Percentiles rank a stretch among this genome's conserved stretches.
These are phyloP conservation scores for Mythimna vitellina DNA, from an alignment of 2,888 invertebrate species.

Conservation along the genomic window DNA sequence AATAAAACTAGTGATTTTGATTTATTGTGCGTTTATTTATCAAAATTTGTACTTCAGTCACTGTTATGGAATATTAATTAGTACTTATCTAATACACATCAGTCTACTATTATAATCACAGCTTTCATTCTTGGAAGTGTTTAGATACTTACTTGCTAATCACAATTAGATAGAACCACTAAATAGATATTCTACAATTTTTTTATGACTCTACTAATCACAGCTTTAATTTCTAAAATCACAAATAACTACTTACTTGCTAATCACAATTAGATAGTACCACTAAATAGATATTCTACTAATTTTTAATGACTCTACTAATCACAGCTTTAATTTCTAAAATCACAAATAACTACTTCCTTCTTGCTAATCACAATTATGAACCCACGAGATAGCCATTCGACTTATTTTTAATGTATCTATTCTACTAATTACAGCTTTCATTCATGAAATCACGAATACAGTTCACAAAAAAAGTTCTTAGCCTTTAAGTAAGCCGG, in stretches of 20 bases:
- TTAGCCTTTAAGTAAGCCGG: conserved; percentile 24
- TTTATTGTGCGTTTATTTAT: conserved; percentile 31
- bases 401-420: conserved; percentile 24
- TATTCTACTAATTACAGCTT: conserved; percentile 32
- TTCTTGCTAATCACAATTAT: no score
- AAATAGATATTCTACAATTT: no score
- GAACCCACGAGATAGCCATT: conserved; percentile 32
- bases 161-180: conserved; percentile 17
- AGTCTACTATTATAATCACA: conserved; percentile 35
- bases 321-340: no score
- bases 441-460: conserved; percentile 34
- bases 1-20: conserved; percentile 30
- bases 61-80: conserved; percentile 30
- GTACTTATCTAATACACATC: conserved; percentile 32
- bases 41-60: conserved; percentile 31
- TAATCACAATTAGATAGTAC: no score
- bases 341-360: no score
- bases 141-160: conserved; percentile 31
- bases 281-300: no score
- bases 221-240: no score
- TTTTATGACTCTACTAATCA: neutral
- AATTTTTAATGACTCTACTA: neutral
- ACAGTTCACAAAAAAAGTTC: conserved; percentile 22
- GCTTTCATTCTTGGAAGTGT: conserved; percentile 32
- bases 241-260: no score